Conservation (phyloP, 1,140 invertebrate species). For the Drosophila subpulchrella region DNA sequence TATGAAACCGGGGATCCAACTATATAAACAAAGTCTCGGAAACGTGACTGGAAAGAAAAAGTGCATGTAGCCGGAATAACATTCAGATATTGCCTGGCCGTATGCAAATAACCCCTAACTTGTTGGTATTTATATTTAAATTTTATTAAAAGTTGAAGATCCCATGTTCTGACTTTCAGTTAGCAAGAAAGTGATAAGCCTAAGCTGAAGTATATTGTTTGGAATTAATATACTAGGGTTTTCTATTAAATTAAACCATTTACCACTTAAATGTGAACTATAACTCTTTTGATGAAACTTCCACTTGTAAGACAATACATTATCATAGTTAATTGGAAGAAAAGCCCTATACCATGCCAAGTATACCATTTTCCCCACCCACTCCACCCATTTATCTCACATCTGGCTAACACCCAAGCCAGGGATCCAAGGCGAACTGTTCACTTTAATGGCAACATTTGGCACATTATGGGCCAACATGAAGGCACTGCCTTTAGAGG, state of each 20-base stretch:
- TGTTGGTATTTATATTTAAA: constrained; percentile 8
- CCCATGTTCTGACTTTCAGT: no score
- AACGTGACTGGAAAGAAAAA: constrained; percentile 31
- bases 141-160: neutral
- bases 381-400: constrained; percentile 2
- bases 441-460: constrained; percentile 69
- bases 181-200: neutral
- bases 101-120: constrained; percentile 25
- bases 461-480: constrained; percentile 51
- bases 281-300: neutral
- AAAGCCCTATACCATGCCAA: neutral
- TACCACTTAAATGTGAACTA: fast-evolving
- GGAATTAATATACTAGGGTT: no score
- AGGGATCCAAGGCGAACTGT: constrained; percentile 16
- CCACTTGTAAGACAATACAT: neutral
- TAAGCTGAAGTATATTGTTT: neutral
- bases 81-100: constrained; percentile 11
- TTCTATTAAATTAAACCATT: neutral
- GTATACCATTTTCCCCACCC: neutral
- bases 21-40: constrained; percentile 38
- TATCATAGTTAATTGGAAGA: constrained; percentile 6
- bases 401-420: neutral
- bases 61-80: constrained; percentile 17
- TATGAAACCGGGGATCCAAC: constrained; percentile 20
- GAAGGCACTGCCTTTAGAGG: constrained; percentile 29